Evolutionary conservation across 2,888 invertebrate species (phyloP), one percentile per base, ranked within the genome.

Genomic region (Anodontia alba): DNA sequence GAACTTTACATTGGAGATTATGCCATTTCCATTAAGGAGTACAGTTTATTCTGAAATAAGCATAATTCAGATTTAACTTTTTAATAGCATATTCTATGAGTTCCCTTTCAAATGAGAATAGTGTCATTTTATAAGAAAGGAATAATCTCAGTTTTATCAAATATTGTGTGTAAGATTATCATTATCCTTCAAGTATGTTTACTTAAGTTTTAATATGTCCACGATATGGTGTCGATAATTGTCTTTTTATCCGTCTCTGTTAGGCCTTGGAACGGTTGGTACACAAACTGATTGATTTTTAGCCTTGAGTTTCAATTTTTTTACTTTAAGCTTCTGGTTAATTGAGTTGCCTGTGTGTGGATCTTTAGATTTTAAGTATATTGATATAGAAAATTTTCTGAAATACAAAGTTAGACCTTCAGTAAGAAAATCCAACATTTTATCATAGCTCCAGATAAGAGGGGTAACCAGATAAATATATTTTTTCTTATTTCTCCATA

Each of bases 101-200:
- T 62, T 33, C 3, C 62, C 17, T 33, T 20, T 62, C 17, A 31
- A 62, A 62, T 62, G 33, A 17, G 62, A 62, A 62, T 33, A 62
- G 31, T 62, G 62, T 33, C 62, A 31, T 62, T 62, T 62, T 33
- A 62, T 62, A 33, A 33, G 1, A 62, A 62, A 62, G 33, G 1
- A 33, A 33, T 62, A 33, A 62, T 62, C 62, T 62, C 33, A 29
- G 20, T 23, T 62, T 62, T 62, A 62, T 62, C 62, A 33, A 62
- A 62, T 62, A 62, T 20, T 33, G 62, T 62, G 33, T 23, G 17
- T 62, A 62, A 62, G 62, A 33, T 62, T 62, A 62, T 62, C 33
- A 62, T 62, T 62, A 23, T 31, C 33, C 23, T 7, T 8, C 26
- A 33, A 62, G 33, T 33, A 33, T 62, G 33, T 62, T 62, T 62